Conservation (phyloP, 2,797 vertebrate genomes). For the Ptychadena robeensis region DNA sequence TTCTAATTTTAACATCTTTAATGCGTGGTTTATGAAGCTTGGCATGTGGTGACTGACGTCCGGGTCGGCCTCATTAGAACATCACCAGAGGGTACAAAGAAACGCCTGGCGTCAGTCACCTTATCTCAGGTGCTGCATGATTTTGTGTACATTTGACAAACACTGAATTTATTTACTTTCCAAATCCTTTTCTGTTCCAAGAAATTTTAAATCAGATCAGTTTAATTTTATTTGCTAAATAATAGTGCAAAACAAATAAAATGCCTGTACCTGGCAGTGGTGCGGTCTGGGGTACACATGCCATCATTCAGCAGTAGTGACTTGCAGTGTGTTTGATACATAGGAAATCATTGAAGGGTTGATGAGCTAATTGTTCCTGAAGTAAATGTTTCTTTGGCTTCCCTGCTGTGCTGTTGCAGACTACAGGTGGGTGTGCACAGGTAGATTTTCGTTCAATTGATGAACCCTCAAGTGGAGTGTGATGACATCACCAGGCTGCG, state of each 20-base stretch:
- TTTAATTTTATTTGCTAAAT: neutral
- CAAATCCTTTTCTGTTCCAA: neutral
- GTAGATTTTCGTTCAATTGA: no score
- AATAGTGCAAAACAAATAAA: neutral
- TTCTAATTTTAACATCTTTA: neutral
- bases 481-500: no score
- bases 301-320: neutral
- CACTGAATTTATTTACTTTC: neutral
- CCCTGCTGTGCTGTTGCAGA: neutral
- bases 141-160: neutral
- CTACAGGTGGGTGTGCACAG: no score
- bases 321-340: neutral
- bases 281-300: neutral
- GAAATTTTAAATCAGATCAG: neutral
- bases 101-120: neutral
- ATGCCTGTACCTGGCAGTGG: neutral
- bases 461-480: no score
- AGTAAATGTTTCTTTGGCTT: neutral
- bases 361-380: neutral
- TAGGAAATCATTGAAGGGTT: neutral
- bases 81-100: no score
- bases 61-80: neutral
- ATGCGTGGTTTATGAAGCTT: neutral
- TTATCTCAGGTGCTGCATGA: neutral
- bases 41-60: neutral